These are phyloP conservation scores for Sarcophaga peregrina DNA, from an alignment of 1,140 invertebrate species.

Conservation along the genomic window DNA sequence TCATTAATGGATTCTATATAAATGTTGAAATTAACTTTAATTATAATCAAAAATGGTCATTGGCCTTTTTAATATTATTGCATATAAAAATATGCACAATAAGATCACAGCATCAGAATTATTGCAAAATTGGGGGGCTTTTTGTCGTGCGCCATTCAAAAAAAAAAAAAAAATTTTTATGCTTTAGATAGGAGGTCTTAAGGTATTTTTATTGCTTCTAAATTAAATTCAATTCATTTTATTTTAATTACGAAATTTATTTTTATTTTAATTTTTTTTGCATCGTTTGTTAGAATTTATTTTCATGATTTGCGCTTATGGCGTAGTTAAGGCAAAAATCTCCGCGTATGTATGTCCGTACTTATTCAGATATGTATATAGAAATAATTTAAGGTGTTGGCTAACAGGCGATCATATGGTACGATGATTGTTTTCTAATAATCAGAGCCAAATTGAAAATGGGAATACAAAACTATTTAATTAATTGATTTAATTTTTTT, in stretches of 20 bases:
- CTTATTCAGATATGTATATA: too few relatives aligned
- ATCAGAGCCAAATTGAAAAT: too few relatives aligned
- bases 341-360: too few relatives aligned
- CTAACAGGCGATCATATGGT: too few relatives aligned
- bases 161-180: too few relatives aligned
- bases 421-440: too few relatives aligned
- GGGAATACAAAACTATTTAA: too few relatives aligned
- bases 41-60: constrained; percentile 2
- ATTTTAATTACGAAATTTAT: constrained; percentile 1
- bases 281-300: too few relatives aligned
- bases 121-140: background rate
- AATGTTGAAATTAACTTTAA: background rate
- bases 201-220: background rate
- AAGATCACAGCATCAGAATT: background rate
- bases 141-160: background rate
- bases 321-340: background rate
- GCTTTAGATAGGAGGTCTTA: background rate
- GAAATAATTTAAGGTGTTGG: too few relatives aligned
- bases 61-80: background rate
- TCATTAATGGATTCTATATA: background rate
- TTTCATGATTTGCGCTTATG: background rate
- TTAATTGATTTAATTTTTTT: too few relatives aligned
- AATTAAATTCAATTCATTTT: background rate
- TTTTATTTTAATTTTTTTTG: background rate
- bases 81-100: background rate